phyloP scores from a whole-genome alignment of 2,113 vertebrate species.

The Brienomyrus brachyistius region DNA sequence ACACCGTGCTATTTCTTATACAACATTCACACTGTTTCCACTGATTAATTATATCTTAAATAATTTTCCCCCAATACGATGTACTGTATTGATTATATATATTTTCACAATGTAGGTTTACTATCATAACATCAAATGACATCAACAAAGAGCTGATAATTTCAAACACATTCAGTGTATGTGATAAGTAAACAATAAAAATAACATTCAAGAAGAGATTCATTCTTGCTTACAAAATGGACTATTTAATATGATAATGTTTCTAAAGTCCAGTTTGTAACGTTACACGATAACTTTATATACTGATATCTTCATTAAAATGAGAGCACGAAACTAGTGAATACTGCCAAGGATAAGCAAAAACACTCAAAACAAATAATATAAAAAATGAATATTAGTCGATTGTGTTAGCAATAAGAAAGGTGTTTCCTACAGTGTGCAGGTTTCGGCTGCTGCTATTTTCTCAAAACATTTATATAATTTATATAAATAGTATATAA shows the following conservation, averaged over 20 bases:
- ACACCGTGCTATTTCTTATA: neutral
- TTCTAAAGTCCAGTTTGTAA: neutral
- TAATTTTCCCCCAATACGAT: neutral
- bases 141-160: neutral
- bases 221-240: neutral
- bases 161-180: neutral
- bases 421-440: neutral
- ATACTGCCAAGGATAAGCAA: neutral
- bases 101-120: neutral
- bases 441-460: neutral
- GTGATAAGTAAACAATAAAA: neutral
- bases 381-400: neutral
- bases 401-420: neutral
- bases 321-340: neutral
- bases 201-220: neutral
- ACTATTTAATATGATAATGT: neutral
- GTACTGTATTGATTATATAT: neutral
- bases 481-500: neutral
- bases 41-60: neutral
- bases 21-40: neutral
- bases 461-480: neutral
- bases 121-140: neutral
- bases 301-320: neutral
- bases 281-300: neutral
- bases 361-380: neutral